Percentiles rank a stretch among this genome's conserved stretches.
These are phyloP conservation scores for Crepidodera aurea DNA, from an alignment of 2,888 invertebrate species.

Conservation along the genomic window DNA sequence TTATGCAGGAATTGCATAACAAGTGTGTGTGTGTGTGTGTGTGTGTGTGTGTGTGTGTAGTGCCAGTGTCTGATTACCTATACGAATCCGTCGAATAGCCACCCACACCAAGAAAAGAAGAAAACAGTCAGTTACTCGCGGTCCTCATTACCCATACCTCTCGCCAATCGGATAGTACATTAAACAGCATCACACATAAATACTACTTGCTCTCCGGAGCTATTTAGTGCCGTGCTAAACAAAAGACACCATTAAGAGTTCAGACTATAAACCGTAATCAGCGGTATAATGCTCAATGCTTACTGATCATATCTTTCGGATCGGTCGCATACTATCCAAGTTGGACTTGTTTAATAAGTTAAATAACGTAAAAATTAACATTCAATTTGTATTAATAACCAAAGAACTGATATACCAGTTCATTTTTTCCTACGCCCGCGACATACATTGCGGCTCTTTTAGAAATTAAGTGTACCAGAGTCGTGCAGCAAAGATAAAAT, in stretches of 20 bases:
- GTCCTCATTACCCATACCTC: constrained; percentile 54
- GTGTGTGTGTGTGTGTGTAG: background rate
- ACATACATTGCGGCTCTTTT: too few species aligned
- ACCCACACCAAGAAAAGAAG: constrained; percentile 21
- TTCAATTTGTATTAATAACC: too few species aligned
- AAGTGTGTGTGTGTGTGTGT: constrained; percentile 12
- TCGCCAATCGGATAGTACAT: constrained; percentile 51
- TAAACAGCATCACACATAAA: constrained; percentile 56
- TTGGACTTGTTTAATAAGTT: too few species aligned
- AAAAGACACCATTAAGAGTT: constrained; percentile 59
- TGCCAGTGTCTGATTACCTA: constrained; percentile 16
- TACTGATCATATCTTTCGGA: constrained; percentile 11
- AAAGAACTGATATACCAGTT: too few species aligned
- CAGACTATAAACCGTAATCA: constrained; percentile 57
- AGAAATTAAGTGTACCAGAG: too few species aligned
- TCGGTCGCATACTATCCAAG: constrained; percentile 3
- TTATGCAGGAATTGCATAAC: constrained; percentile 23
- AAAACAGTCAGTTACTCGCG: constrained; percentile 44
- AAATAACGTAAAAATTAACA: too few species aligned
- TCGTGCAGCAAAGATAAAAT: too few species aligned
- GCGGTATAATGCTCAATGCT: constrained; percentile 40
- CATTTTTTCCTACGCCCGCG: too few species aligned
- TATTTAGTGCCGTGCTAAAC: constrained; percentile 58
- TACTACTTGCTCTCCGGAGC: constrained; percentile 49
- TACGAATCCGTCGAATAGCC: constrained; percentile 17